These are phyloP conservation scores for Doryteuthis pealeii DNA, from an alignment of 1,140 invertebrate genomes.

Conservation along the genomic window DNA sequence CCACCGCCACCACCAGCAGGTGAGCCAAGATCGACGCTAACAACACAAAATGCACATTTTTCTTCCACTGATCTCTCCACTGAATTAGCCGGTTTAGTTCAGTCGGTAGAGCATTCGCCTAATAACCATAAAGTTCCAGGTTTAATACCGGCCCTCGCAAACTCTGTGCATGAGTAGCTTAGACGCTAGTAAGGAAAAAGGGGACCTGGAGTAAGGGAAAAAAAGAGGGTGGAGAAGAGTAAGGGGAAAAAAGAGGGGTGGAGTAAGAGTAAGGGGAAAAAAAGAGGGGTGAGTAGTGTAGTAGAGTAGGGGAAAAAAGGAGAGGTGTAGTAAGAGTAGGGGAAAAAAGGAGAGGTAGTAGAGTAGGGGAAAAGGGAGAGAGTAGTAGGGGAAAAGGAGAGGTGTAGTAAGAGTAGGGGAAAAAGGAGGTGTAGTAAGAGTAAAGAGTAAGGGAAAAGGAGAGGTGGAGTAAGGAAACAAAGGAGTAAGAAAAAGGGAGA, in stretches of 20 bases:
- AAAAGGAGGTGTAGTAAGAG: neutral
- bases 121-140: too few species aligned
- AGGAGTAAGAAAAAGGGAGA: neutral
- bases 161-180: too few species aligned
- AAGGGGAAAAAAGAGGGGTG: neutral
- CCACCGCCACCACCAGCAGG: too few species aligned
- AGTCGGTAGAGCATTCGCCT: too few species aligned
- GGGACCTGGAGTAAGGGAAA: neutral
- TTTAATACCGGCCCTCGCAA: too few species aligned
- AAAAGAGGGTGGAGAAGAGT: neutral
- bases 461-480: neutral
- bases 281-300: neutral
- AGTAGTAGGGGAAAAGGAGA: neutral
- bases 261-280: neutral
- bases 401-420: neutral
- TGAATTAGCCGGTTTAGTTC: too few species aligned
- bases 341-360: neutral
- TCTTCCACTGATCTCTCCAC: too few species aligned
- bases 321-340: neutral
- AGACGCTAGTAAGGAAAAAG: neutral
- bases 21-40: too few species aligned
- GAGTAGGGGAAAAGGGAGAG: neutral
- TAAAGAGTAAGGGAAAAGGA: neutral
- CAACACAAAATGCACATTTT: too few species aligned
- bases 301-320: neutral